Conservation (phyloP, 2,797 vertebrate genomes). For the Gobionotothen gibberifrons region DNA sequence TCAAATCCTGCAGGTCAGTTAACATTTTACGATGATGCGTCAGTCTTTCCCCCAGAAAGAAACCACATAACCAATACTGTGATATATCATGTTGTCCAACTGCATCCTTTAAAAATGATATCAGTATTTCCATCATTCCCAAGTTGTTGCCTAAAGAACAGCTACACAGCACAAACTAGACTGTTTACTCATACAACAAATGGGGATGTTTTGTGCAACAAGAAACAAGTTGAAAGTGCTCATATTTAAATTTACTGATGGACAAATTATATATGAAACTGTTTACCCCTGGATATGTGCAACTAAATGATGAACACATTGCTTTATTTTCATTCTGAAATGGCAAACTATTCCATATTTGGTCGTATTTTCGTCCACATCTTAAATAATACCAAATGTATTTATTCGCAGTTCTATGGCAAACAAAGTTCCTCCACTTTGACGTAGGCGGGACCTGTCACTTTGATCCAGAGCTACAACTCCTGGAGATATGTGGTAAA, state of each 20-base stretch:
- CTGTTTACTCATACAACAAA: conserved; percentile 3
- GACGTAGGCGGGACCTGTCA: not conserved
- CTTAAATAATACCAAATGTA: not conserved
- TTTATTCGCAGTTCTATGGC: conserved; percentile 1
- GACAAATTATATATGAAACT: not conserved
- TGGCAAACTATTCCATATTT: not conserved
- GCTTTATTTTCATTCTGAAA: not conserved
- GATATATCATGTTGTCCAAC: not conserved
- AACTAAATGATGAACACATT: not conserved
- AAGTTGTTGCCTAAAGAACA: conserved; percentile 11
- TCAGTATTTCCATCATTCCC: conserved; percentile 3
- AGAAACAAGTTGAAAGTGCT: not conserved
- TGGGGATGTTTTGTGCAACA: not conserved
- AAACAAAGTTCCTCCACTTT: conserved; percentile 21
- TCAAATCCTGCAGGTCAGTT: not conserved
- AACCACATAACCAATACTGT: not conserved
- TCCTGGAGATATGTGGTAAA: conserved; percentile 35
- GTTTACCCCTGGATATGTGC: not conserved
- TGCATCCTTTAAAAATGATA: not conserved
- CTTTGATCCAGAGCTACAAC: conserved; percentile 26
- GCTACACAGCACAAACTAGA: not conserved
- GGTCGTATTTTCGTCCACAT: not conserved
- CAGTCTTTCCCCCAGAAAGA: not conserved
- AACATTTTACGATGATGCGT: not conserved
- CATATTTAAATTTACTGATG: conserved; percentile 6